phyloP scores from a whole-genome alignment of 2,888 invertebrate genomes.

The Drosophila putrida region DNA sequence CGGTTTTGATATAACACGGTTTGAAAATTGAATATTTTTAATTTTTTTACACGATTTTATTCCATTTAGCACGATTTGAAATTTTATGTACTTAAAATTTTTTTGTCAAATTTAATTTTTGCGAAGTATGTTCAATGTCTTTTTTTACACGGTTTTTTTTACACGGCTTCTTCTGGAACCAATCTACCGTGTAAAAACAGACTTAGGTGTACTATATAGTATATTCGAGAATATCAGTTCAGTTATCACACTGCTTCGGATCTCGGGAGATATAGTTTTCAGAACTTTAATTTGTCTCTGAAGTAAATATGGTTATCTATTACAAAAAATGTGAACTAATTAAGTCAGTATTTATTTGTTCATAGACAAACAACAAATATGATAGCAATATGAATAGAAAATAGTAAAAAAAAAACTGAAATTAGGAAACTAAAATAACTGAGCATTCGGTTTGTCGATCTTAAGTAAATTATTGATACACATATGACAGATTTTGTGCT shows the following conservation, averaged over 20 bases:
- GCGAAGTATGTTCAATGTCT: too few species aligned
- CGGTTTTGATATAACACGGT: too few species aligned
- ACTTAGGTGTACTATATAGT: too few species aligned
- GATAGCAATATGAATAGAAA: background rate
- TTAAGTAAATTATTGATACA: background rate
- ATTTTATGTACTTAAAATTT: too few species aligned
- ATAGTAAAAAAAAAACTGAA: background rate
- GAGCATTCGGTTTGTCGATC: constrained; percentile 2
- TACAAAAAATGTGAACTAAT: background rate
- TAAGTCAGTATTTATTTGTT: background rate
- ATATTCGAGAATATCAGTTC: background rate
- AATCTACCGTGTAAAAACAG: too few species aligned
- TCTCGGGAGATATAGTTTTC: background rate
- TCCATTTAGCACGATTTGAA: too few species aligned
- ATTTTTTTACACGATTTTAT: too few species aligned
- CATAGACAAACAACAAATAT: background rate
- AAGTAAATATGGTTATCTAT: background rate
- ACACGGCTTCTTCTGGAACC: too few species aligned
- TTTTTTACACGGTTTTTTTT: too few species aligned
- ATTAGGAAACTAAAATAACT: background rate
- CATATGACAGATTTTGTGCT: constrained; percentile 24
- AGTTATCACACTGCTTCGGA: background rate
- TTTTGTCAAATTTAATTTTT: too few species aligned
- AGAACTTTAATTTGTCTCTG: background rate
- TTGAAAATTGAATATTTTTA: too few species aligned